Conservation (phyloP, 2,797 vertebrate species). For the Lepus oiostolus region DNA sequence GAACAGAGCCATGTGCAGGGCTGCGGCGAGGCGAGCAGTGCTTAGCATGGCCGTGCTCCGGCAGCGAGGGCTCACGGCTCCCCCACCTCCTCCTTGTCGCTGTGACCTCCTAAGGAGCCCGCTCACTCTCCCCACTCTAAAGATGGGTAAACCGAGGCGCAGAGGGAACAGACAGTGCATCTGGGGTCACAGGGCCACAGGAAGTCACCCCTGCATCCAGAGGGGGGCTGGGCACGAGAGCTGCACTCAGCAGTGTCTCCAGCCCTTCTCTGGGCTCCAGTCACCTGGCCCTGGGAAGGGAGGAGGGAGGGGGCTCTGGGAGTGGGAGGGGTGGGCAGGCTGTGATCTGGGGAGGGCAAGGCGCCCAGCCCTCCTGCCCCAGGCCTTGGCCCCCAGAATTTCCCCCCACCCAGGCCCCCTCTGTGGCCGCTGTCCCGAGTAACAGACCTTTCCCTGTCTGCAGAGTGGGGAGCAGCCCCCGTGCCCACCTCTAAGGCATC, state of each 20-base stretch:
- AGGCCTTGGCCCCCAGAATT: background rate
- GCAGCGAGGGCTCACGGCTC: no score
- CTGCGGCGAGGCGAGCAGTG: background rate
- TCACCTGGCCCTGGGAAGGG: accelerated
- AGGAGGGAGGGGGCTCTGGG: background rate
- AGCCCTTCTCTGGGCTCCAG: background rate
- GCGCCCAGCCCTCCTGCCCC: background rate
- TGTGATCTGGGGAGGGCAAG: background rate
- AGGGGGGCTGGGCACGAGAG: background rate
- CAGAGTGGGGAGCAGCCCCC: background rate
- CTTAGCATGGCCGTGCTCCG: no score
- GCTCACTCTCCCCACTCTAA: background rate
- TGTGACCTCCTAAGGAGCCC: accelerated
- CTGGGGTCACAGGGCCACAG: background rate
- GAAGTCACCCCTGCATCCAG: background rate
- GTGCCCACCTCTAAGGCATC: no score
- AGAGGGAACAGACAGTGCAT: background rate
- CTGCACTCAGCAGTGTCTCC: accelerated
- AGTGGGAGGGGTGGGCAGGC: background rate
- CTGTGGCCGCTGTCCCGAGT: background rate
- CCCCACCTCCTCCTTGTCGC: no score
- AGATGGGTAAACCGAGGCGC: background rate
- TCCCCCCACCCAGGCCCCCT: background rate
- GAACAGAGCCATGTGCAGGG: background rate
- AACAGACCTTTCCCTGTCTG: background rate